Evolutionary conservation across 2,888 invertebrate genomes (phyloP), one percentile per base, ranked within the genome.

Genomic region (Luperina nickerlii): DNA sequence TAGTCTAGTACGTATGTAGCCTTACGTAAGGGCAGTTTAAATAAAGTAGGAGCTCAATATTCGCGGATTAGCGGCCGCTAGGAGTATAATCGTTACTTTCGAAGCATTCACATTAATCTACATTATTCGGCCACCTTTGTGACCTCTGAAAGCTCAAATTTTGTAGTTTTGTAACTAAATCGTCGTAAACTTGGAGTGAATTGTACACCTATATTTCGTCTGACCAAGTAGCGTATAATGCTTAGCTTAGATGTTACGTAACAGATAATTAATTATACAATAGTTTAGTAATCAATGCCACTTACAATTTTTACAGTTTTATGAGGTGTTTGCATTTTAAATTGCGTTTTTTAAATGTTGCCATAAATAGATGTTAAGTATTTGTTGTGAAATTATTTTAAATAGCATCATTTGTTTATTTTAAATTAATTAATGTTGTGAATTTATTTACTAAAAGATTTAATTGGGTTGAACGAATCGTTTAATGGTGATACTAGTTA

Each of bases 401-500:
- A 82, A 54, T 74, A 90, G 76, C 85, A 90, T 86, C 86, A 90
- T 92, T 92, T 91, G 91, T 93, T 94, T 91, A 90, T 88, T 91
- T 88, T 83, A 92, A 92, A 87, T 89, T 71, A 68, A 92, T 92
- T 90, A 92, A 92, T 95, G 95, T 95, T 95, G 93, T 94, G 91
- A 91, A 91, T 93, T 94, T 94, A 91, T 93, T 92, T 92, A 92
- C 91, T 90, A 91, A 92, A 93, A 94, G 82, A 86, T 92, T 94
- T 92, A 92, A 92, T 94, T 92, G 92, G 93, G 92, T 94, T 92
- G 87, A 90, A 89, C 87, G 88, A 91, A 92, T 94, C 89, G 92
- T 94, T 95, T 91, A 89, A 93, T 92, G 95, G 95, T 95, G 96
- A 95, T 96, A 96, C 93, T 95, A 95, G 96, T 92, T 95, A 93